Conservation (phyloP, 92 coral and sea anemone genomes). For the Porites divaricata region DNA sequence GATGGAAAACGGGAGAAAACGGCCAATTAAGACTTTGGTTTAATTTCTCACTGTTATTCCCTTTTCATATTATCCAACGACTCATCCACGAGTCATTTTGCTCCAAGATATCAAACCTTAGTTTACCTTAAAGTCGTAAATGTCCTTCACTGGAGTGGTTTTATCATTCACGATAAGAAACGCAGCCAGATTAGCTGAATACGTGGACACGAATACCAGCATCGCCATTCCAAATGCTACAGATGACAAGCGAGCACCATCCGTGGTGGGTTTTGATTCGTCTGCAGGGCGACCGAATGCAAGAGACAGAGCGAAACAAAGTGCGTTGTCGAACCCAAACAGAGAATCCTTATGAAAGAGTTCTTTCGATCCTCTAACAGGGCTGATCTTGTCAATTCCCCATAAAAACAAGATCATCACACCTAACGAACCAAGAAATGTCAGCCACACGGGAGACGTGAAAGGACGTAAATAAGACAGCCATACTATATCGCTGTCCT, state of each 20-base stretch:
- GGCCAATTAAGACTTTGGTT: too few relatives aligned
- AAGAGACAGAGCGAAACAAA: slow-evolving; percentile 76
- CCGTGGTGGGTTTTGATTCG: slow-evolving; percentile 72
- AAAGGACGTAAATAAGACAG: slow-evolving; percentile 85
- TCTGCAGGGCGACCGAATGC: slow-evolving; percentile 89
- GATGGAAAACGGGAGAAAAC: too few relatives aligned
- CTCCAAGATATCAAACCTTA: too few relatives aligned
- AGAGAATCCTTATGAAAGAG: slow-evolving; percentile 21
- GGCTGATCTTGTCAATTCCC: slow-evolving; percentile 75
- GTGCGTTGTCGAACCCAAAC: slow-evolving; percentile 80
- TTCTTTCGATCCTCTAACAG: slow-evolving; percentile 31
- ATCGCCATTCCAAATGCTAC: slow-evolving; percentile 89
- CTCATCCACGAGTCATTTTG: neutral
- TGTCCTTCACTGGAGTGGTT: slow-evolving; percentile 69
- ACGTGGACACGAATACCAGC: slow-evolving; percentile 81
- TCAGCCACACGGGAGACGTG: slow-evolving; percentile 77
- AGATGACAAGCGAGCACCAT: slow-evolving; percentile 79
- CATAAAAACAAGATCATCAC: slow-evolving; percentile 76
- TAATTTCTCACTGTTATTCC: too few relatives aligned
- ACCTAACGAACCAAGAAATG: slow-evolving; percentile 72
- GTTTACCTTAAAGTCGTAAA: slow-evolving; percentile 82
- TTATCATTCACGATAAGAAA: slow-evolving; percentile 84
- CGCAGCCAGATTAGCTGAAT: slow-evolving; percentile 87
- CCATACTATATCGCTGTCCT: slow-evolving; percentile 75
- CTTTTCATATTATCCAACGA: too few relatives aligned